Percentiles rank a stretch among this genome's conserved stretches.
Evolutionary conservation across 2,113 vertebrate genomes (phyloP).

Genomic region (Crotophaga sulcirostris): DNA sequence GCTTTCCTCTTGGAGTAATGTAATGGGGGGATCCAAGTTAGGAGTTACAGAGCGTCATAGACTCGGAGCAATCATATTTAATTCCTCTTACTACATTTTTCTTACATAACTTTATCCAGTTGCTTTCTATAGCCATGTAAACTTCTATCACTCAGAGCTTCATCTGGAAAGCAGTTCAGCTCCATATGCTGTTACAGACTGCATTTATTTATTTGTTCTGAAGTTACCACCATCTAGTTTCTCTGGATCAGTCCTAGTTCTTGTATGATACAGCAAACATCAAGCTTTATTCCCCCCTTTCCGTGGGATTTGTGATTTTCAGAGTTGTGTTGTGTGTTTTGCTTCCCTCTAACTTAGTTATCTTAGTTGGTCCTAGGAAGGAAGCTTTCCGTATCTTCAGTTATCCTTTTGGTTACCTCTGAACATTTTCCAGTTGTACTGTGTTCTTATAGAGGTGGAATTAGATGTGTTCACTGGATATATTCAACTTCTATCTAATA

Average conservation of each 20-base stretch:
- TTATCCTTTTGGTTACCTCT: neutral
- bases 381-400: neutral
- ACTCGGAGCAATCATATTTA: fast-evolving
- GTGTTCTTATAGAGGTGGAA: neutral
- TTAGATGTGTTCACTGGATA: neutral
- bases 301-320: neutral
- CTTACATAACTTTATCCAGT: neutral
- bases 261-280: neutral
- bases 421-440: neutral
- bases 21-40: neutral
- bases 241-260: neutral
- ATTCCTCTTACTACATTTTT: neutral
- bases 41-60: fast-evolving
- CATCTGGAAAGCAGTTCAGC: neutral
- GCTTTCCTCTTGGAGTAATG: neutral
- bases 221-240: neutral
- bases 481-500: neutral
- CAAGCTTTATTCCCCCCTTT: neutral
- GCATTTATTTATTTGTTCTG: neutral
- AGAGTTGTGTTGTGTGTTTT: neutral
- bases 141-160: neutral
- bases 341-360: neutral
- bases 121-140: neutral
- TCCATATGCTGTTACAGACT: neutral
- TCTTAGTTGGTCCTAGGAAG: neutral